Percentiles rank a stretch among this genome's conserved stretches.
phyloP scores from a whole-genome alignment of 2,888 invertebrate species.

The Miltochrista miniata region DNA sequence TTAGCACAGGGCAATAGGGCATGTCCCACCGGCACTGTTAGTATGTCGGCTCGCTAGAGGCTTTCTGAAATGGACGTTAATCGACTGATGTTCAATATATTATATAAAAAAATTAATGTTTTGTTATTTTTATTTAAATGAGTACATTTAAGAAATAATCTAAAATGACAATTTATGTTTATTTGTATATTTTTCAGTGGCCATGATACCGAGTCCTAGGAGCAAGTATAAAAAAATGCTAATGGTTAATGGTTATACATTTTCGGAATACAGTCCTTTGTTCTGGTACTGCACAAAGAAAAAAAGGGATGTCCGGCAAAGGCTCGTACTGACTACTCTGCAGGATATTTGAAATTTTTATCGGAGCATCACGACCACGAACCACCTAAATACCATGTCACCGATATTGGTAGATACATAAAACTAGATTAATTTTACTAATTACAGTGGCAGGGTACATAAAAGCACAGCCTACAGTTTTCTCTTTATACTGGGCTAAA shows the following conservation, averaged over 20 bases:
- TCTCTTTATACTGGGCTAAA: no score
- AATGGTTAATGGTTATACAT: conserved; percentile 59
- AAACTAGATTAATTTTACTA: conserved; percentile 24
- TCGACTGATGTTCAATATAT: no score
- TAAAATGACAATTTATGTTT: not conserved
- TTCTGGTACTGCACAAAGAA: conserved; percentile 63
- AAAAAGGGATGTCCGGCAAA: conserved; percentile 46
- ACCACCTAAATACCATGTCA: conserved; percentile 46
- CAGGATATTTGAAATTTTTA: conserved; percentile 22
- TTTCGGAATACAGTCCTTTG: conserved; percentile 47
- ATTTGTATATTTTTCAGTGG: conserved; percentile 41
- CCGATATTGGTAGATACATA: conserved; percentile 39
- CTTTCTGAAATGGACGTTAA: no score
- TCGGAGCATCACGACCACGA: conserved; percentile 46
- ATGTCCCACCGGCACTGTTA: no score
- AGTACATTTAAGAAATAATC: no score
- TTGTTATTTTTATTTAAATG: no score
- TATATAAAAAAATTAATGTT: no score
- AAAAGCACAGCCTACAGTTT: no score
- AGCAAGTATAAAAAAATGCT: conserved; percentile 45
- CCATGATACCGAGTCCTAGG: conserved; percentile 42
- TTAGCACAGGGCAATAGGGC: no score
- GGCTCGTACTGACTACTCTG: conserved; percentile 40
- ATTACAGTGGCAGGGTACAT: no score
- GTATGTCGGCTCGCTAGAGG: no score